phyloP scores from a whole-genome alignment of 2,888 invertebrate species.

The Cataglyphis livida region DNA sequence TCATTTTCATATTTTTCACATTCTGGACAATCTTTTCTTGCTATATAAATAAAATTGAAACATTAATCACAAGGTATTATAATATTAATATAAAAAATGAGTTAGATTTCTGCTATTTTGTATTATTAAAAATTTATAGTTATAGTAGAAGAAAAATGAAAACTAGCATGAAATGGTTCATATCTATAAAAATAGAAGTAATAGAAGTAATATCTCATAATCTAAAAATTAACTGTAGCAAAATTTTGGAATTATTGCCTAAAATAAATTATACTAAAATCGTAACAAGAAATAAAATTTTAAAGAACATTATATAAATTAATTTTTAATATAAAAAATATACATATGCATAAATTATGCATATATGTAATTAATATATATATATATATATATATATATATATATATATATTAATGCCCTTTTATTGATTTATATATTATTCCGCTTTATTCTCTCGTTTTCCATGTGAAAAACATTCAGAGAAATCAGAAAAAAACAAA shows the following conservation, averaged over 20 bases:
- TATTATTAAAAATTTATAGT: not conserved
- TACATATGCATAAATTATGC: not conserved
- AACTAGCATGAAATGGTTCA: not conserved
- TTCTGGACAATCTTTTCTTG: constrained; percentile 89
- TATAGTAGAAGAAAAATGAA: constrained; percentile 35
- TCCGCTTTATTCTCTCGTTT: not conserved
- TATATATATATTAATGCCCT: not conserved
- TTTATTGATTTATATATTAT: not conserved
- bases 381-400: not conserved
- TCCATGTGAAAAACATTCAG: not conserved
- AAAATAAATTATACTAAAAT: not conserved
- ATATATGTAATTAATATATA: not conserved
- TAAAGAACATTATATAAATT: not conserved
- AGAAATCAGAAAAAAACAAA: constrained; percentile 73
- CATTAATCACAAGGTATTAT: constrained; percentile 24
- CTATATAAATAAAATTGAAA: constrained; percentile 84
- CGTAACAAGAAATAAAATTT: not conserved
- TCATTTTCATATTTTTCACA: constrained; percentile 90
- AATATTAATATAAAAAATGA: not conserved
- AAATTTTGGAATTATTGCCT: not conserved
- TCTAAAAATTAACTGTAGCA: not conserved
- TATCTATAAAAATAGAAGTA: not conserved
- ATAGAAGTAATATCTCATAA: not conserved
- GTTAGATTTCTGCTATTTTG: not conserved
- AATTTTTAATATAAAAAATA: not conserved